These are phyloP conservation scores for Nibea albiflora DNA, from an alignment of 2,113 vertebrate species.

Conservation along the genomic window DNA sequence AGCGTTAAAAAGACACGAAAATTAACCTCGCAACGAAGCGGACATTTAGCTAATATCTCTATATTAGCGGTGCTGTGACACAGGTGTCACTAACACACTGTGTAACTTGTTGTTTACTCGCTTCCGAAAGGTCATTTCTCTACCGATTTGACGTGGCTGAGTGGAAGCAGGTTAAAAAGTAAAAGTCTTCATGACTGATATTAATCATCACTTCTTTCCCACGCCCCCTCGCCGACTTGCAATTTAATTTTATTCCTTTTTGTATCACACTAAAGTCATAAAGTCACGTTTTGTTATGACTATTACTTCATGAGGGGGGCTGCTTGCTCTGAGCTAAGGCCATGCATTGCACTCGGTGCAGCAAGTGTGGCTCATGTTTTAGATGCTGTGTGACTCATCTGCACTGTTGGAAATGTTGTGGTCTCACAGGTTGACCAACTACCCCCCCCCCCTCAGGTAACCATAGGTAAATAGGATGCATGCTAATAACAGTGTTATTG, in stretches of 20 bases:
- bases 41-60: background rate
- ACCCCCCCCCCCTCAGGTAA: background rate
- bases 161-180: constrained; percentile 51
- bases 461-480: background rate
- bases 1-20: constrained; percentile 2
- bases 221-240: background rate
- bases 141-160: constrained; percentile 69
- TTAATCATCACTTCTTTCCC: background rate
- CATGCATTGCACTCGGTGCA: background rate
- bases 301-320: background rate
- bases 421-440: no score
- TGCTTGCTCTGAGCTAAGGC: background rate
- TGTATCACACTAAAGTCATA: no score
- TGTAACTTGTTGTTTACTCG: background rate
- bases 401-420: background rate
- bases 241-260: background rate
- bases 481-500: background rate
- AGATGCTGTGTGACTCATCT: background rate
- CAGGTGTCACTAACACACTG: no score
- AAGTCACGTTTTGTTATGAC: background rate
- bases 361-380: background rate
- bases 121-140: constrained; percentile 37
- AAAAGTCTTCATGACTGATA: background rate
- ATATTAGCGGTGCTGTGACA: accelerated
- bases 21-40: background rate